phyloP scores from a whole-genome alignment of 2,797 vertebrate genomes.

The Acipenser ruthenus region DNA sequence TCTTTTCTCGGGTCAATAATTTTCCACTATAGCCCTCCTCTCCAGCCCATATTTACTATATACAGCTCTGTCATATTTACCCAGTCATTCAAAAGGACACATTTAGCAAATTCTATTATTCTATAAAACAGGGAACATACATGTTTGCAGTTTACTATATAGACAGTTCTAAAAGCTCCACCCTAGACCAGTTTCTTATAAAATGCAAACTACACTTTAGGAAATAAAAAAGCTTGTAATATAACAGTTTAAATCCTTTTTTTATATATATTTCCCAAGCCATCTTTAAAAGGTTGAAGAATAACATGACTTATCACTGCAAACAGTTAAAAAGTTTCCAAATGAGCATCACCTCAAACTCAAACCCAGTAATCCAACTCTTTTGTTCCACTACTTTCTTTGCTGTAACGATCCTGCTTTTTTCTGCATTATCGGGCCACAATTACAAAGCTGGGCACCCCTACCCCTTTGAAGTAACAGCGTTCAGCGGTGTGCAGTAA shows the following conservation, averaged over 20 bases:
- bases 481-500: constrained; percentile 60
- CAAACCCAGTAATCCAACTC: constrained; percentile 55
- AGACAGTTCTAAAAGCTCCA: background rate
- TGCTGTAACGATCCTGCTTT: constrained; percentile 46
- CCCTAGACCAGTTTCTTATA: background rate
- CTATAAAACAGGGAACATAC: background rate
- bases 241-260: background rate
- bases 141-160: background rate
- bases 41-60: too few relatives aligned
- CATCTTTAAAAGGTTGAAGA: background rate
- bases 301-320: background rate
- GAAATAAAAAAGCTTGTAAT: background rate
- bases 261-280: background rate
- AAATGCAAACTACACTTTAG: background rate
- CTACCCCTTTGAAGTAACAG: constrained; percentile 66
- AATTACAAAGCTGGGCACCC: constrained; percentile 45
- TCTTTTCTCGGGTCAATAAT: too few relatives aligned
- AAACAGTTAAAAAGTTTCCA: constrained; percentile 5
- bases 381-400: constrained; percentile 43
- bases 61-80: too few relatives aligned
- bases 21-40: too few relatives aligned
- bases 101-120: constrained; percentile 5
- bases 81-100: background rate
- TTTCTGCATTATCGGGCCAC: constrained; percentile 42
- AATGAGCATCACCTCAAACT: constrained; percentile 1